Base-by-base conservation (phyloP, 2,888 invertebrate species). In the Acanthoscelides obtectus region DNA sequence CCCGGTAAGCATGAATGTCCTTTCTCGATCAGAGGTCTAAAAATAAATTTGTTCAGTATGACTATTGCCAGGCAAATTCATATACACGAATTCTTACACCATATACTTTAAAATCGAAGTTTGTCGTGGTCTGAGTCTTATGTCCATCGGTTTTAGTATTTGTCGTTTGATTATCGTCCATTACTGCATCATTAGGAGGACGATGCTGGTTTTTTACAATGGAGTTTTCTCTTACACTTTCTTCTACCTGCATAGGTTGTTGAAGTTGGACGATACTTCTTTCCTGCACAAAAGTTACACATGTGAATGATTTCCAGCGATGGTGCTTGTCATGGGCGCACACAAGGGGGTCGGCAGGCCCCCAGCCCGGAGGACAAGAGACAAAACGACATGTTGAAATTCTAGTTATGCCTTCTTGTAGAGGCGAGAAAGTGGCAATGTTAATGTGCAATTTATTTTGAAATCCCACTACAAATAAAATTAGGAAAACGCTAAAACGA, bases 1-100 rank as follows among this genome's bases (percentile, higher is more conserved):
- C 45, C 82, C 82, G 12, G 80, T 80, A 27, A 79, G 79, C 72
- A 79, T 75, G 22, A 77, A 78, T 22, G 76, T 74, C 71, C 77
- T 79, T 22, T 81, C 80, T 6, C 22, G 67, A 21, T 72, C 72
- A 3, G 70, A 70, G 22, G 72, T 74, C 78, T 78, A 71, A 65
- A 76, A 66, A 69, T 70, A 20, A 0, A 66, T 64, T 63, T 19
- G 22, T 20, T 5, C 25, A 20, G 3, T 45, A 63, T n/a, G 2
- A n/a, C 1, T 0, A 22, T 67, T 66, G 3, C 20, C 1, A 22
- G 1, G 20, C 20, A 22, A 1, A 25, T 22, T 22, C 5, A 27
- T 69, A 45, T 63, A 22, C 17, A 22, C 68, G 25, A 8, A 6
- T 45, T 45, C 45, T 45, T 68, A 72, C 72, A 64, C 72, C 72